Conservation (phyloP, 2,888 invertebrate genomes). For the Catocala fraxini region DNA sequence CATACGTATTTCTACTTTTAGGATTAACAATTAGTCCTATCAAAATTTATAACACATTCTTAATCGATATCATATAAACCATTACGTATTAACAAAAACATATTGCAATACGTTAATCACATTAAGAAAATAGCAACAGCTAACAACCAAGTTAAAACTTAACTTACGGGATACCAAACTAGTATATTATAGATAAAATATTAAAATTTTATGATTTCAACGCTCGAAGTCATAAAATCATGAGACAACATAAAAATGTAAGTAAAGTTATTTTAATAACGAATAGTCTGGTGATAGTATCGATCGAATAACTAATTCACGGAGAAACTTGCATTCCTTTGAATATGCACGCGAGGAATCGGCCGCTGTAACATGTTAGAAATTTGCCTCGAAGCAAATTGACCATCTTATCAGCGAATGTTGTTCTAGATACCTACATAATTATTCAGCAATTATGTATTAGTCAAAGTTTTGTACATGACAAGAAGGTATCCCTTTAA, state of each 20-base stretch:
- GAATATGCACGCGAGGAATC: conserved; percentile 32
- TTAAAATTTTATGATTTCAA: conserved; percentile 14
- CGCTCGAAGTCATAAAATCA: conserved; percentile 21
- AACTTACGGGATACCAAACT: not conserved
- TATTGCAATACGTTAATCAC: too few species aligned
- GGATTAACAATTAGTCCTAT: not conserved
- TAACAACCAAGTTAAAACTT: not conserved
- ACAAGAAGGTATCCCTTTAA: too few species aligned
- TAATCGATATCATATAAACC: too few species aligned
- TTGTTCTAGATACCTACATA: conserved; percentile 6
- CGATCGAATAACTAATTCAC: conserved; percentile 35
- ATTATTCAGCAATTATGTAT: too few species aligned
- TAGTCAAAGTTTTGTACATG: too few species aligned
- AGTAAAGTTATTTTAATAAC: conserved; percentile 23
- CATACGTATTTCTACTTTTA: not conserved
- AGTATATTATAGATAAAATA: conserved; percentile 13
- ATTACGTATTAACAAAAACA: too few species aligned
- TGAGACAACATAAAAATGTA: conserved; percentile 21
- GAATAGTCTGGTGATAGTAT: conserved; percentile 22
- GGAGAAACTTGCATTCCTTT: conserved; percentile 41
- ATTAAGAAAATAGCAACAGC: not conserved
- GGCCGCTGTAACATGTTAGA: conserved; percentile 9
- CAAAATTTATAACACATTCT: too few species aligned
- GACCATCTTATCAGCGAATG: conserved; percentile 27
- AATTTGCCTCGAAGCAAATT: conserved; percentile 20